These are phyloP conservation scores for Watsonalla binaria DNA, from an alignment of 2,888 invertebrate genomes.

Conservation along the genomic window DNA sequence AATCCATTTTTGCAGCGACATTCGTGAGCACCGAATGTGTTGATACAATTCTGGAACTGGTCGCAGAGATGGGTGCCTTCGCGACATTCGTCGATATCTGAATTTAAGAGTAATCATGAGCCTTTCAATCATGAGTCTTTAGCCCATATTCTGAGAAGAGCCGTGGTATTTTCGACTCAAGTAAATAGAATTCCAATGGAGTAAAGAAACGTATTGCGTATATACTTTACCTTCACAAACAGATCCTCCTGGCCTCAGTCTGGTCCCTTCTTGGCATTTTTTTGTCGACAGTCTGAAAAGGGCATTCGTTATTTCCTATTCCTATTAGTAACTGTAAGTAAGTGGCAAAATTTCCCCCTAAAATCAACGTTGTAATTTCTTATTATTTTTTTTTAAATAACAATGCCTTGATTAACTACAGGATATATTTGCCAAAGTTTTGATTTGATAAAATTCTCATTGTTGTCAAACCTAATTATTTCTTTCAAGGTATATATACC, in stretches of 20 bases:
- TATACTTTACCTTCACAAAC: slow-evolving; percentile 78
- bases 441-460: too few relatives aligned
- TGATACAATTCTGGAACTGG: slow-evolving; percentile 72
- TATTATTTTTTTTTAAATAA: too few relatives aligned
- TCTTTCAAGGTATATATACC: too few relatives aligned
- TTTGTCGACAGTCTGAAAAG: slow-evolving; percentile 44
- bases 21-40: slow-evolving; percentile 71
- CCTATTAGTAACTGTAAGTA: too few relatives aligned
- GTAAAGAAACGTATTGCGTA: too few relatives aligned
- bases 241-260: slow-evolving; percentile 67
- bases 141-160: neutral
- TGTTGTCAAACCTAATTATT: too few relatives aligned
- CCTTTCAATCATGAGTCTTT: neutral
- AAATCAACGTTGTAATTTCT: too few relatives aligned
- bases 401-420: too few relatives aligned
- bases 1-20: slow-evolving; percentile 73
- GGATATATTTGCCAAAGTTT: too few relatives aligned
- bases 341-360: too few relatives aligned
- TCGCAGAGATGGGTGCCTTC: slow-evolving; percentile 70
- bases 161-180: neutral
- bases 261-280: slow-evolving; percentile 81
- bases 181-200: neutral
- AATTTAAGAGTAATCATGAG: slow-evolving; percentile 3
- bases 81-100: slow-evolving; percentile 92
- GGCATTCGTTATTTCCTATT: neutral